phyloP scores from a whole-genome alignment of 1,140 invertebrate genomes.

The Aphelenchoides avenae region DNA sequence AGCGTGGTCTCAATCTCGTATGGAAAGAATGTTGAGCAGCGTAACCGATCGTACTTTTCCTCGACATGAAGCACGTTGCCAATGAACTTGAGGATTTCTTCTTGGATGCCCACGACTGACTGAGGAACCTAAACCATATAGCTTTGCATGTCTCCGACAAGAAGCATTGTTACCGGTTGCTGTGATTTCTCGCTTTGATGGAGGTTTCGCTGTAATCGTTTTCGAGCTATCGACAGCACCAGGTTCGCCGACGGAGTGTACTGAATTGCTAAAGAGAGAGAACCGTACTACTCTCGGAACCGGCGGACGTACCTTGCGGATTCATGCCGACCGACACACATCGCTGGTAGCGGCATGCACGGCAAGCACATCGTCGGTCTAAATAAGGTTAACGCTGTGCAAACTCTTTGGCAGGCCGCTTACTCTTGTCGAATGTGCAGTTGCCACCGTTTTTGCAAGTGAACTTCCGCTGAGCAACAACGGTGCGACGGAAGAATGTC shows the following conservation, averaged over 20 bases:
- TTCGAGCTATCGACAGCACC: constrained; percentile 12
- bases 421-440: constrained; percentile 11
- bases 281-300: too few species aligned
- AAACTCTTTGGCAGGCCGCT: too few species aligned
- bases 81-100: neutral
- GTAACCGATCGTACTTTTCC: constrained; percentile 15
- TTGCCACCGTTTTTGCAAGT: constrained; percentile 9
- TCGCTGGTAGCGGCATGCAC: constrained; percentile 9
- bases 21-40: constrained; percentile 4
- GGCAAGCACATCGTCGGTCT: too few species aligned
- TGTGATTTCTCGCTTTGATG: neutral
- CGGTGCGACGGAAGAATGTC: constrained; percentile 7
- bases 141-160: neutral
- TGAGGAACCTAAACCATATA: constrained; percentile 4
- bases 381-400: too few species aligned
- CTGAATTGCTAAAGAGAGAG: constrained; percentile 7
- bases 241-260: constrained; percentile 9
- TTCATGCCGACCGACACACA: neutral
- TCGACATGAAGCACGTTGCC: too few species aligned
- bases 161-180: neutral
- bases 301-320: too few species aligned
- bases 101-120: neutral
- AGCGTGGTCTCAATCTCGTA: constrained; percentile 2
- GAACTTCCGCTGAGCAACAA: constrained; percentile 10
- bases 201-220: constrained; percentile 6